Evolutionary conservation across 2,888 invertebrate genomes (phyloP).

Genomic region (Aspidiotus rigidus): DNA sequence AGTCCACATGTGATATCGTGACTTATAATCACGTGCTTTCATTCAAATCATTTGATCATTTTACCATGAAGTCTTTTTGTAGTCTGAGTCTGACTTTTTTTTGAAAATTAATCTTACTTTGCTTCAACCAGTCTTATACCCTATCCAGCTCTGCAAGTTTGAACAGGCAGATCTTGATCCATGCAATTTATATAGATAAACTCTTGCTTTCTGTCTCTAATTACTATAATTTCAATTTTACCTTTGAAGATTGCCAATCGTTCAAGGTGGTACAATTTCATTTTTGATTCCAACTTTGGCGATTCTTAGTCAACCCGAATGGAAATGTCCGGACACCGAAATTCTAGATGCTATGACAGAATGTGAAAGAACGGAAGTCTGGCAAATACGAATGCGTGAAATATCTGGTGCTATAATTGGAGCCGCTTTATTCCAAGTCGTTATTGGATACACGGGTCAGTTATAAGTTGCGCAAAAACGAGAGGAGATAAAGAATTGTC

Average conservation of each 20-base stretch:
- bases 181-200: constrained; percentile 52
- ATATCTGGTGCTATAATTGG: constrained; percentile 75
- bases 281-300: constrained; percentile 70
- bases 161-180: no score
- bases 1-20: no score
- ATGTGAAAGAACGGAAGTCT: constrained; percentile 52
- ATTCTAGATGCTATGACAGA: constrained; percentile 49
- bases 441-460: constrained; percentile 51
- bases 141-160: no score
- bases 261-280: constrained; percentile 69
- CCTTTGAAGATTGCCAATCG: constrained; percentile 53
- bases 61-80: no score
- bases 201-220: constrained; percentile 66
- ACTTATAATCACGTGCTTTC: no score
- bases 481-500: neutral
- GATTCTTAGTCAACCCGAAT: constrained; percentile 59
- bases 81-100: no score
- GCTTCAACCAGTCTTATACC: no score
- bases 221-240: constrained; percentile 46
- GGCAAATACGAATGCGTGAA: constrained; percentile 69
- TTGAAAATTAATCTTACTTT: no score
- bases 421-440: constrained; percentile 63
- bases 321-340: constrained; percentile 56
- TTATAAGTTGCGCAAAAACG: neutral
- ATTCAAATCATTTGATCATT: no score